Evolutionary conservation across 2,797 vertebrate genomes (phyloP), one percentile per base, ranked within the genome.

Genomic region (Falco columbarius): DNA sequence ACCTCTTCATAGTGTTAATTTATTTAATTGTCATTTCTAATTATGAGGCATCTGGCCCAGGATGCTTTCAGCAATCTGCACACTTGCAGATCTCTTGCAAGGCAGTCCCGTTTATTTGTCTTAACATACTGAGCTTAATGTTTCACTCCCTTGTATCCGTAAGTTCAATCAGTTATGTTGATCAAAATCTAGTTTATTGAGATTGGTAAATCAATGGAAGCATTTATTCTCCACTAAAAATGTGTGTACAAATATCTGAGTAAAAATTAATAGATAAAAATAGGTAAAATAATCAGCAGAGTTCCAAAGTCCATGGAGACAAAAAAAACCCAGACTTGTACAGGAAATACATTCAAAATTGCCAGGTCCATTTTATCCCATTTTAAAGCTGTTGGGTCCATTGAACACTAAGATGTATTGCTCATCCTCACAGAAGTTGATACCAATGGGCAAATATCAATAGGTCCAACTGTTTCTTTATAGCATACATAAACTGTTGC

Each of bases 301-400:
- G 6, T 26, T 81, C 34, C 2, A 0, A 77, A 88, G 30, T 40
- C 56, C 40, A 55, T 0, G 0, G 65, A 87, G 19, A 73, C 5
- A 34, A 21, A 22, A 49, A 51, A 59, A 30, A n/a, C 1, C 9
- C 24, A 44, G 20, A 67, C 10, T 29, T 36, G 19, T 49, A 8
- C 24, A 73, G 26, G 54, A 79, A 44, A 51, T 44, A 21, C 18
- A 7, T 58, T 75, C 27, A 36, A 52, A 70, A 34, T 8, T 38
- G 18, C 16, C 46, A 68, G 20, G 20, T 51, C 26, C 30, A 72
- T 91, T 81, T 54, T 4, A 85, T 26, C 34, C 47, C 36, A 36
- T 75, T 92, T 84, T 32, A 56, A 83, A 88, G 70, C n/a, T 77
- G 27, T 75, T n/a, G 63, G 51, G 32, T 34, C 36, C 63, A 51